Evolutionary conservation across 92 coral and sea anemone species (phyloP), one percentile per base, ranked within the genome.

Genomic region (Porites divaricata): DNA sequence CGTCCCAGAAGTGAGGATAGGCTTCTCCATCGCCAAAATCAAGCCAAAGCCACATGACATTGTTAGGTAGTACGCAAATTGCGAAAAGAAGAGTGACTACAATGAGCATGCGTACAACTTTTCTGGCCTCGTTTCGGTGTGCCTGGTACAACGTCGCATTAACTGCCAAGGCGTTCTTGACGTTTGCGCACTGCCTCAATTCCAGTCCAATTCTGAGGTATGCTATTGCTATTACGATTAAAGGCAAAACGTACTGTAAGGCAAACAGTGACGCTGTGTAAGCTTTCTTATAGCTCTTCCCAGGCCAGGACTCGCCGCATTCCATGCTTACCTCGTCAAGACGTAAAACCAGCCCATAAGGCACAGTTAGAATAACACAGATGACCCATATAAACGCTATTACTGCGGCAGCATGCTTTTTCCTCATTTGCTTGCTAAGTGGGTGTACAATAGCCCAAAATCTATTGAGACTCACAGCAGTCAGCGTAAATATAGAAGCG

Each of bases 401-500:
- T 14, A 87, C 94, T 1, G 83, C 49, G 0, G 76, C 74, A 23
- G 95, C 90, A 24, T 90, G 86, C 6, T 58, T 77, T 74, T 90
- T 91, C 12, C 91, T 84, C 94, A 96, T 90, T 66, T 96, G 98
- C 25, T 86, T 88, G 67, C 92, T 83, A 13, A 95, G 94, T 24
- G 99, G 99, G 56, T 97, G 76, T 5, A 97, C 95, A 58, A 97
- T 95, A 16, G 97, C 99, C 97, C 97, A 89, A 80, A 93, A 95
- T 66, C 99, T 82, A 65, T 93, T 97, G 62, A 95, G 81, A 76
- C 99, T 97, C 69, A 97, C 95, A 56, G 97, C 99, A 1, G 96
- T 95, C 48, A 97, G 77, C 1, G 99, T 97, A 71, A 97, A 97
- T 45, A 95, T 91, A 2, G 99, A 97, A 48, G 93, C 97, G 19